Percentiles rank a stretch among this genome's conserved stretches.
Conservation (phyloP, 2,888 invertebrate species). For the Laothoe populi region DNA sequence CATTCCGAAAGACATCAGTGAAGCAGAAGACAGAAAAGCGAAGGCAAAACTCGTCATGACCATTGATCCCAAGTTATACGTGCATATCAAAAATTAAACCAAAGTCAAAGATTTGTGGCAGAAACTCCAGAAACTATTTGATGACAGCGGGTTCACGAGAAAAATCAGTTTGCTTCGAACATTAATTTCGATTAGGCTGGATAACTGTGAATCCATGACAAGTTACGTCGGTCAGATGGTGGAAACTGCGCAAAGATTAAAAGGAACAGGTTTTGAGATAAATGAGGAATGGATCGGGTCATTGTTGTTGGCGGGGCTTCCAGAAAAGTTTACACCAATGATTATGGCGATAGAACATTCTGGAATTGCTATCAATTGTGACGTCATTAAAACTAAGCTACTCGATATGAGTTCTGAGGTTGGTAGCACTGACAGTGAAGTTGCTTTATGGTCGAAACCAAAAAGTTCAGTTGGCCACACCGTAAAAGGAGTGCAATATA, state of each 20-base stretch:
- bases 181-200: background rate
- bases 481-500: conserved; percentile 7
- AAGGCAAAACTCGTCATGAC: no score
- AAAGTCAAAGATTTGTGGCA: no score
- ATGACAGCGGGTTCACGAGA: background rate
- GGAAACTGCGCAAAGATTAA: background rate
- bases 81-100: no score
- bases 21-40: no score
- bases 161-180: background rate
- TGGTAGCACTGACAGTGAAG: conserved; percentile 18
- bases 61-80: no score
- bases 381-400: background rate
- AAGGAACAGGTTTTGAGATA: background rate
- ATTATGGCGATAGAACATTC: background rate
- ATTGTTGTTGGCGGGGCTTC: background rate
- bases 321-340: background rate
- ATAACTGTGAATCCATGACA: background rate
- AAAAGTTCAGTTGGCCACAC: background rate
- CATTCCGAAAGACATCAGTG: no score
- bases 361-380: no score
- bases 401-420: conserved; percentile 19
- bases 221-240: background rate
- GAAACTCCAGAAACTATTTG: conserved; percentile 19
- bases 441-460: conserved; percentile 25
- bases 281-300: background rate